Conservation (phyloP, 2,113 vertebrate species). For the Alectura lathami region DNA sequence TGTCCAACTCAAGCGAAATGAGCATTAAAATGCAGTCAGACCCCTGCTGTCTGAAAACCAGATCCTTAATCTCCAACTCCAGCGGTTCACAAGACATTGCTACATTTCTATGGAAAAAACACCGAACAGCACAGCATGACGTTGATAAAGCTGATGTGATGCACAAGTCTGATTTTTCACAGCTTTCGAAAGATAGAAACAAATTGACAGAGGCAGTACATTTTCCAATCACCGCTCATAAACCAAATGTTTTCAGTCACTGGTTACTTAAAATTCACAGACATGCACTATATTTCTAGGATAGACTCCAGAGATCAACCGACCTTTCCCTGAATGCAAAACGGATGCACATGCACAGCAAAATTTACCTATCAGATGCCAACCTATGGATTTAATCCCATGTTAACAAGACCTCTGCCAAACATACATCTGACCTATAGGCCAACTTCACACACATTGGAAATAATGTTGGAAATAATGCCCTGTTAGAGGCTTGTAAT, state of each 20-base stretch:
- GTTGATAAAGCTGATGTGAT: slow-evolving; percentile 14
- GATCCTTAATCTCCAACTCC: background rate
- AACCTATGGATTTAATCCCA: background rate
- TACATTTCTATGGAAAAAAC: background rate
- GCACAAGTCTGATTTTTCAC: slow-evolving; percentile 3
- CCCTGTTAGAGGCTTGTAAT: background rate
- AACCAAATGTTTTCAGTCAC: background rate
- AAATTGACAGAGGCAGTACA: background rate
- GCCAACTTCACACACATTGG: background rate
- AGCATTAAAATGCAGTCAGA: slow-evolving; percentile 10
- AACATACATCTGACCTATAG: background rate
- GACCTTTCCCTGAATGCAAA: background rate
- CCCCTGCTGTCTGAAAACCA: background rate
- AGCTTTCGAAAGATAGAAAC: slow-evolving; percentile 1
- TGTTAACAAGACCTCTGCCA: background rate
- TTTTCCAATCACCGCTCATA: background rate
- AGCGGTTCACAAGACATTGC: background rate
- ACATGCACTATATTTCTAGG: background rate
- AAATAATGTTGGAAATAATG: background rate
- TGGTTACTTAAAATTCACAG: slow-evolving; percentile 18
- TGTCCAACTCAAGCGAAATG: background rate
- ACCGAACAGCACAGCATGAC: background rate
- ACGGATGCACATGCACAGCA: background rate
- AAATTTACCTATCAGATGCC: background rate
- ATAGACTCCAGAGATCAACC: background rate